Evolutionary conservation across 2,797 vertebrate species (phyloP).

Genomic region (Euphonia xanthogaster): DNA sequence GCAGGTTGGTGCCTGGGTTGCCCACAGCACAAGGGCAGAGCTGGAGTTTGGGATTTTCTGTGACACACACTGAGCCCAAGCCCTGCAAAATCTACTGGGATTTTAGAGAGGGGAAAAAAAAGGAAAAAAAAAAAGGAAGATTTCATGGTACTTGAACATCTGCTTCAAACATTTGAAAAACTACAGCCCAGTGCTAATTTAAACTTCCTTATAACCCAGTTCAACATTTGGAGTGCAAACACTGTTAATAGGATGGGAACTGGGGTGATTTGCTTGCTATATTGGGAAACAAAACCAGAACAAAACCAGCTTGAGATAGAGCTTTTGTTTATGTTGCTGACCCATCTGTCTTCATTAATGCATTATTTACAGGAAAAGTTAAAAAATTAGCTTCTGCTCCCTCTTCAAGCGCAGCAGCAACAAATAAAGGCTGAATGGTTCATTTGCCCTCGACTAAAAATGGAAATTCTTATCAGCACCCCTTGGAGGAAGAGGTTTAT

Average conservation of each 20-base stretch:
- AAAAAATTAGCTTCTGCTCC: conserved; percentile 53
- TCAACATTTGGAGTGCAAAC: conserved; percentile 67
- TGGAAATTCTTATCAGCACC: conserved; percentile 50
- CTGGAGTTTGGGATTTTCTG: not conserved
- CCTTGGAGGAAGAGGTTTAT: conserved; percentile 23
- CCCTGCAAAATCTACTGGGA: not conserved
- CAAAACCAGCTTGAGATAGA: conserved; percentile 74
- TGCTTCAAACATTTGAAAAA: conserved; percentile 74
- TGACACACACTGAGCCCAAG: not conserved
- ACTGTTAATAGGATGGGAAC: conserved; percentile 73
- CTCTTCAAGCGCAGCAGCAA: conserved; percentile 23
- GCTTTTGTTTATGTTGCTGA: conserved; percentile 72
- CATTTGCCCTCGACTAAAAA: conserved; percentile 44
- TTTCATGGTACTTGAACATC: conserved; percentile 68
- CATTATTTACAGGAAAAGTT: conserved; percentile 82
- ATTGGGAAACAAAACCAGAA: conserved; percentile 78
- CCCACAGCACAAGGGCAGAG: not conserved
- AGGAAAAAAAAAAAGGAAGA: not conserved
- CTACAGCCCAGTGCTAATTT: conserved; percentile 68
- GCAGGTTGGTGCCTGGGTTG: not conserved
- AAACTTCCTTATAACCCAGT: conserved; percentile 74
- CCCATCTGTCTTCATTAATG: conserved; percentile 82
- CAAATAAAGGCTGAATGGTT: conserved; percentile 22
- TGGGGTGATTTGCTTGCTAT: conserved; percentile 68
- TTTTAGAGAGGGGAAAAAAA: fast-evolving